Evolutionary conservation across 2,113 vertebrate genomes (phyloP).

Genomic region (Alosa alosa): DNA sequence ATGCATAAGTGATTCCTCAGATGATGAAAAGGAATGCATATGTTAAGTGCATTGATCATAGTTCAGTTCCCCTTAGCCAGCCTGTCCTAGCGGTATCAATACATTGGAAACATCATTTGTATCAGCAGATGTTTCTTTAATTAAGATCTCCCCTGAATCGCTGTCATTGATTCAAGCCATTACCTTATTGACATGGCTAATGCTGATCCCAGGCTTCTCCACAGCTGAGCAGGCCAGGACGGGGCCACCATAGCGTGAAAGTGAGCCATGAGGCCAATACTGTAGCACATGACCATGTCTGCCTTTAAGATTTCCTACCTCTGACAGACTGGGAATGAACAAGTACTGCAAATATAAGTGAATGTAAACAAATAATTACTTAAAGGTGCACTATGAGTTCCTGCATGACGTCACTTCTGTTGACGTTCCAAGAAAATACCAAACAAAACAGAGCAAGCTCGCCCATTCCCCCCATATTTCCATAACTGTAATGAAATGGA

Average conservation of each 20-base stretch:
- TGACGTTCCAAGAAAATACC: no score
- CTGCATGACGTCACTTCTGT: no score
- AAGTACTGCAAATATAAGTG: neutral
- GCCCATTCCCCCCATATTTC: no score
- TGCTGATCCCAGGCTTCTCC: constrained; percentile 79
- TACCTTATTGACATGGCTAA: constrained; percentile 80
- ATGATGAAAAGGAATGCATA: constrained; percentile 83
- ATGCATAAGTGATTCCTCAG: constrained; percentile 67
- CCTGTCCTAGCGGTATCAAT: constrained; percentile 71
- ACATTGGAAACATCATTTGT: constrained; percentile 91
- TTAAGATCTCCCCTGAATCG: constrained; percentile 89
- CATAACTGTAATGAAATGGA: no score
- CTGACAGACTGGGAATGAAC: neutral
- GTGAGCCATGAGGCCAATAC: constrained; percentile 61
- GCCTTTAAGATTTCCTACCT: constrained; percentile 50
- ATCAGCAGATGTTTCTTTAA: constrained; percentile 95
- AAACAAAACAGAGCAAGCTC: no score
- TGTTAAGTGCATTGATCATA: constrained; percentile 76
- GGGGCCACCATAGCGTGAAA: constrained; percentile 61
- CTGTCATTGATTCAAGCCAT: constrained; percentile 84
- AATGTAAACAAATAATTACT: neutral
- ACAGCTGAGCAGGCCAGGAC: constrained; percentile 64
- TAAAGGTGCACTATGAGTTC: no score
- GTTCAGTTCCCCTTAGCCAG: constrained; percentile 63
- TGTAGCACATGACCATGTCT: neutral